Base-by-base conservation (phyloP, 2,888 invertebrate genomes). In the Nymphalis polychloros region DNA sequence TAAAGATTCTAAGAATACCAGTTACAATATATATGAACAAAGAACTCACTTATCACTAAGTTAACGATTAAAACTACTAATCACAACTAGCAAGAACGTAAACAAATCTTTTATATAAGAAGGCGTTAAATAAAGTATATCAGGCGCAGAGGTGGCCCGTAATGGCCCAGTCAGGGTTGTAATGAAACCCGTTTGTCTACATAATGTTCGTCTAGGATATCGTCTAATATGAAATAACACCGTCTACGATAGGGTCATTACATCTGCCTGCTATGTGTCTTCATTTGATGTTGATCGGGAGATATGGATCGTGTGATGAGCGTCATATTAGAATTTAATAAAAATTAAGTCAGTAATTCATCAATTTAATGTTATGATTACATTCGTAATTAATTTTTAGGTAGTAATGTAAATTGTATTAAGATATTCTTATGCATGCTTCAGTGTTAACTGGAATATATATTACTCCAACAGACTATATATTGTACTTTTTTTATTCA, bases 111-210 rank as follows among this genome's bases (percentile, higher is more conserved):
- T 53, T 41, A 50, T 16, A 48, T 16, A 23, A 19, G 47, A 57
- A 70, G 64, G 70, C 69, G 69, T 68, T 69, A 75, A 74, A 75
- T 74, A 72, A 64, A 59, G 59, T 62, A 67, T 61, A 67, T 62
- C 72, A 63, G 64, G 55, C 31, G 50, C 59, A 60, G 65, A 70
- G 73, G 70, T 67, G 66, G 67, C 68, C 70, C 67, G 73, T 76
- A 73, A 75, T 73, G 75, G 73, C 67, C 71, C 73, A 71, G 73
- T 72, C 72, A 73, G 72, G 67, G 71, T 73, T 67, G 73, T 89
- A 89, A 90, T 90, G 89, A 89, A 85, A 76, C 76, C 84, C 84
- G 85, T 89, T 86, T 86, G 85, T 89, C 87, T 82, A 78, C 76
- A 83, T 88, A 89, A 89, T 88, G 90, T 87, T 78, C 81, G 81